Percentiles rank a stretch among this genome's conserved stretches.
These are phyloP conservation scores for Panzeria rudis DNA, from an alignment of 2,888 invertebrate species.

Conservation along the genomic window DNA sequence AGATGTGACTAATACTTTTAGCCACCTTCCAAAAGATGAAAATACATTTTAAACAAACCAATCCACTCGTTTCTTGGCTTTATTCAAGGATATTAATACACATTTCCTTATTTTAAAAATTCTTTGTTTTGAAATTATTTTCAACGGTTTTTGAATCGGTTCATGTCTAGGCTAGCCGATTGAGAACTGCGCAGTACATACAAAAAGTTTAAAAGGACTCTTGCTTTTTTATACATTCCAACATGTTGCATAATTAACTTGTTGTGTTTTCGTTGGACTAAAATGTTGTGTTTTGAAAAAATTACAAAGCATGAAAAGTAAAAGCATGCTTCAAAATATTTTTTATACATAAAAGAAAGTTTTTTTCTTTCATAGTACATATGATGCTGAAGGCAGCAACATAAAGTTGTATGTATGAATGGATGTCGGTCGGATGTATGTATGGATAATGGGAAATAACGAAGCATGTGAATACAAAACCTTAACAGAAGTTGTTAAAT, in stretches of 20 bases:
- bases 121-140: background rate
- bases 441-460: background rate
- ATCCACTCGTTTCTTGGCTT: too few species aligned
- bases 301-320: background rate
- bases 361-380: background rate
- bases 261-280: slow-evolving; percentile 49
- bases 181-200: slow-evolving; percentile 7
- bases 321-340: slow-evolving; percentile 4
- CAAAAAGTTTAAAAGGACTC: background rate
- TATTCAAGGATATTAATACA: too few species aligned
- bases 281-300: slow-evolving; percentile 59
- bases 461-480: slow-evolving; percentile 32
- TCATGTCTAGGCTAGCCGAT: background rate
- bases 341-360: too few species aligned
- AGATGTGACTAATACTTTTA: too few species aligned
- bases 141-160: background rate
- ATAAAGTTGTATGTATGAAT: background rate
- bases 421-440: background rate
- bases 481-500: slow-evolving; percentile 22
- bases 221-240: background rate
- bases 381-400: slow-evolving; percentile 14
- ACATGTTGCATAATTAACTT: slow-evolving; percentile 34
- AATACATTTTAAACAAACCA: too few species aligned
- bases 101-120: background rate
- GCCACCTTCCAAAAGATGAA: too few species aligned